These are phyloP conservation scores for Orbicella faveolata DNA, from an alignment of 64 coral and sea anemone species.

Conservation along the genomic window DNA sequence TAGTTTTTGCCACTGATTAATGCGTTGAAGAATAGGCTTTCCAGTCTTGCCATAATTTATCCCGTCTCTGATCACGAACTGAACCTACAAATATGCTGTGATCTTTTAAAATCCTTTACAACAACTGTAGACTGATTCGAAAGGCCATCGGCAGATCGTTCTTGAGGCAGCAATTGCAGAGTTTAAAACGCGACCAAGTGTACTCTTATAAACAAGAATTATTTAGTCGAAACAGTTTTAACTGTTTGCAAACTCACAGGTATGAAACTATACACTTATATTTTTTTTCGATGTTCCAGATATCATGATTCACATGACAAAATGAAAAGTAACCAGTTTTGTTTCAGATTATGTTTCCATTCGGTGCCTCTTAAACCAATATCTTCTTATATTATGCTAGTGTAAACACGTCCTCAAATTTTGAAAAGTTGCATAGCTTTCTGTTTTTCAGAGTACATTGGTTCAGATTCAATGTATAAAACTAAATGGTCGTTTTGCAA, in stretches of 20 bases:
- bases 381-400: not conserved
- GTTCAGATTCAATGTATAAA: too few relatives aligned
- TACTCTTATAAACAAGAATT: too few relatives aligned
- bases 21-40: not conserved
- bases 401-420: conserved; percentile 19
- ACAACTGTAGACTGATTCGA: not conserved
- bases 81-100: not conserved
- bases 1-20: not conserved
- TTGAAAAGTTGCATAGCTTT: not conserved
- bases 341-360: not conserved
- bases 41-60: not conserved
- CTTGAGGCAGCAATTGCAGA: too few relatives aligned
- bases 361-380: not conserved
- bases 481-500: too few relatives aligned
- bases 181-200: too few relatives aligned
- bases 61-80: not conserved
- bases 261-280: too few relatives aligned
- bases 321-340: not conserved
- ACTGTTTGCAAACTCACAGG: too few relatives aligned
- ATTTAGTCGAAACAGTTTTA: too few relatives aligned
- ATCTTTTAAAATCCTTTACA: not conserved
- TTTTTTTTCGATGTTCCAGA: not conserved
- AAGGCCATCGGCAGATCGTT: not conserved
- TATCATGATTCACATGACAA: not conserved
- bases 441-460: not conserved